Percentiles rank a stretch among this genome's conserved stretches.
phyloP scores from a whole-genome alignment of 2,888 invertebrate genomes.

The Macrosoma leucophasiata region DNA sequence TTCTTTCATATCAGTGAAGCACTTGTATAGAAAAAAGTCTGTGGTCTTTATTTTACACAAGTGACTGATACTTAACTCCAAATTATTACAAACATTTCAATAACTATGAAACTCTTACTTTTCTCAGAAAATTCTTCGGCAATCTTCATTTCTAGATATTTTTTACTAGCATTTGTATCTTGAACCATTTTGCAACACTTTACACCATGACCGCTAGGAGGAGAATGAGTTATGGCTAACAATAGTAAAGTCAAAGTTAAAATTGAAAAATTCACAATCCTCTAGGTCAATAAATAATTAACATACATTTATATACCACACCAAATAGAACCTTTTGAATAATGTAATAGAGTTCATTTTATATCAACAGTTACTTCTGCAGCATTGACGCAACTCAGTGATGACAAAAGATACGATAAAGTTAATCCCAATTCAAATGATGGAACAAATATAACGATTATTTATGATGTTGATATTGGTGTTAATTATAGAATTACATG shows the following conservation, averaged over 20 bases:
- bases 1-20: too few species aligned
- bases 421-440: constrained; percentile 7
- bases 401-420: constrained; percentile 5
- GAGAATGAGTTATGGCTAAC: neutral
- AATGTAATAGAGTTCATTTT: neutral
- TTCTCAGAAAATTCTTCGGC: constrained; percentile 14
- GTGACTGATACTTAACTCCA: too few species aligned
- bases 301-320: neutral
- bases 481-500: constrained; percentile 10
- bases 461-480: constrained; percentile 4
- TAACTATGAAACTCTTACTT: constrained; percentile 17
- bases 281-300: constrained; percentile 4
- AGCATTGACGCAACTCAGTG: constrained; percentile 8
- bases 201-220: constrained; percentile 6
- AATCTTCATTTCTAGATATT: constrained; percentile 17
- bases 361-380: neutral
- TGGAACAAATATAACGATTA: constrained; percentile 7
- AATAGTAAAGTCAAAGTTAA: constrained; percentile 2
- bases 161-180: constrained; percentile 13
- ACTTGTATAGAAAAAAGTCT: too few species aligned
- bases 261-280: too few species aligned
- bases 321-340: neutral
- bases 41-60: too few species aligned
- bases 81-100: too few species aligned
- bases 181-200: constrained; percentile 11